Percentiles rank a stretch among this genome's conserved stretches.
Conservation (phyloP, 2,888 invertebrate species). For the Hyles lineata region DNA sequence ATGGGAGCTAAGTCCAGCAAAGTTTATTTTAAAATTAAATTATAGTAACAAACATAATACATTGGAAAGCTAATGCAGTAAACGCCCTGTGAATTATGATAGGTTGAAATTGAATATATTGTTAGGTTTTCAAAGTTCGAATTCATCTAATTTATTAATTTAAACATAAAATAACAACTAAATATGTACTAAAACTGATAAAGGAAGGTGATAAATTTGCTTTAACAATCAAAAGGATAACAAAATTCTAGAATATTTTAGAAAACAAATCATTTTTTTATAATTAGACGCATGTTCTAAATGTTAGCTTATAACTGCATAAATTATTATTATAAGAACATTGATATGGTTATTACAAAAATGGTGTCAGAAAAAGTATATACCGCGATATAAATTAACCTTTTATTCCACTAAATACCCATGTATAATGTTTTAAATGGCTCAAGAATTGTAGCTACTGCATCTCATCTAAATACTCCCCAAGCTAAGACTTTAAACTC, state of each 20-base stretch:
- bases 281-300: background rate
- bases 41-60: no score
- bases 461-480: background rate
- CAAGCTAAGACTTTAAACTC: background rate
- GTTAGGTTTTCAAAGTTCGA: no score
- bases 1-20: no score
- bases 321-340: background rate
- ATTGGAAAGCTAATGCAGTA: no score
- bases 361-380: constrained; percentile 6
- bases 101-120: no score
- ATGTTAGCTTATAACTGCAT: background rate
- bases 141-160: no score
- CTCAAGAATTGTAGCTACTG: background rate
- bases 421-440: background rate
- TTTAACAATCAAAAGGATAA: no score
- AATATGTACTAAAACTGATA: no score
- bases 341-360: constrained; percentile 5
- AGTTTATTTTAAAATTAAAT: no score
- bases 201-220: no score
- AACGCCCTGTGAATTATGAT: no score
- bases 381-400: background rate
- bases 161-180: no score
- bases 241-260: background rate
- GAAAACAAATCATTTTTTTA: background rate
- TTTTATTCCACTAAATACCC: background rate